phyloP scores from a whole-genome alignment of 2,888 invertebrate species.

The Endotricha flammealis region DNA sequence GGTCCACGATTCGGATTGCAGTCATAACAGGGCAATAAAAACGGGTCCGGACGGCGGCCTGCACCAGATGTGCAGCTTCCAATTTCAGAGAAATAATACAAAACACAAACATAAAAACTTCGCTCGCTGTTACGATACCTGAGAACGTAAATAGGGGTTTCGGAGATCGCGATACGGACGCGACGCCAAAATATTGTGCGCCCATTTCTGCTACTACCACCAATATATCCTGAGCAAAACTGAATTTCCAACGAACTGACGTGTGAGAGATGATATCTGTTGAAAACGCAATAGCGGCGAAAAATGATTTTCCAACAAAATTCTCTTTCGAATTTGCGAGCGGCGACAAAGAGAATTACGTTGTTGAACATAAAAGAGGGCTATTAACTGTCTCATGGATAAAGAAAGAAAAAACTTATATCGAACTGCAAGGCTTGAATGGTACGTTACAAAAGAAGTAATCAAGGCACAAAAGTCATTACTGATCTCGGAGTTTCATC shows the following conservation, averaged over 20 bases:
- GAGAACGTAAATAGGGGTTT: slow-evolving; percentile 60
- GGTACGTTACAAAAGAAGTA: slow-evolving; percentile 17
- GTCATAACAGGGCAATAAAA: slow-evolving; percentile 66
- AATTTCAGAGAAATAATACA: slow-evolving; percentile 56
- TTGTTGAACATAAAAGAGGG: not conserved
- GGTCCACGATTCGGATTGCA: slow-evolving; percentile 52
- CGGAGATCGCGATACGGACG: slow-evolving; percentile 48
- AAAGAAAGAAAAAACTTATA: slow-evolving; percentile 8
- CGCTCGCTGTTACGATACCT: slow-evolving; percentile 55
- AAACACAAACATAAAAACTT: slow-evolving; percentile 47
- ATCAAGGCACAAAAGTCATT: slow-evolving; percentile 24
- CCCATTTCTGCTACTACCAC: slow-evolving; percentile 33
- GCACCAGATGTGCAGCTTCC: slow-evolving; percentile 61
- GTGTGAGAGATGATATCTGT: slow-evolving; percentile 18
- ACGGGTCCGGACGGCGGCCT: slow-evolving; percentile 34
- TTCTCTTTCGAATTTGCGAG: slow-evolving; percentile 6
- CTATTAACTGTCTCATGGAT: slow-evolving; percentile 6
- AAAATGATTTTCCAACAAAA: slow-evolving; percentile 12
- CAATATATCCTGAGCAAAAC: slow-evolving; percentile 20
- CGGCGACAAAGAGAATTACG: slow-evolving; percentile 1
- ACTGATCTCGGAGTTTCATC: slow-evolving; percentile 20
- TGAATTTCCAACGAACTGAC: slow-evolving; percentile 22
- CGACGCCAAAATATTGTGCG: slow-evolving; percentile 43
- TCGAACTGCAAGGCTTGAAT: slow-evolving; percentile 4
- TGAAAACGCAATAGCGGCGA: slow-evolving; percentile 16